Evolutionary conservation across 2,888 invertebrate genomes (phyloP).

Genomic region (Ormyrus labotus): DNA sequence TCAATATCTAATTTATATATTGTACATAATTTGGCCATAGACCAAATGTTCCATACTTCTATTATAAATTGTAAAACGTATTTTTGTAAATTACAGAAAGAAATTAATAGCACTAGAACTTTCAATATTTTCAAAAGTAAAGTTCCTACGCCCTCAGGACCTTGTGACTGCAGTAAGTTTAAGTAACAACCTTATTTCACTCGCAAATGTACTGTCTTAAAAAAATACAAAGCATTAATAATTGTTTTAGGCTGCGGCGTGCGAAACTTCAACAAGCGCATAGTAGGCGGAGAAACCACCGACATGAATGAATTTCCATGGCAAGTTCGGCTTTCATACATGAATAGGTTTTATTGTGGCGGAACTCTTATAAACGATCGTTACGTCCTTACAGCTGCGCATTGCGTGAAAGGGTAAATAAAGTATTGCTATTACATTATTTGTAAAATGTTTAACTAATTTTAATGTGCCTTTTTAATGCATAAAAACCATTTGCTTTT

Average conservation of each 20-base stretch:
- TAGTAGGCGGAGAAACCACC: constrained; percentile 88
- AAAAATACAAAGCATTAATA: neutral
- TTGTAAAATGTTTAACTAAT: no score
- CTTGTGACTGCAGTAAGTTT: constrained; percentile 46
- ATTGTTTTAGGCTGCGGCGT: constrained; percentile 84
- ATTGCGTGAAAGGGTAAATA: constrained; percentile 91
- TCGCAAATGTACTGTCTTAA: neutral
- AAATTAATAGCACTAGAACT: constrained; percentile 38
- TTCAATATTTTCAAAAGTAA: constrained; percentile 22
- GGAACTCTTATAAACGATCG: constrained; percentile 92
- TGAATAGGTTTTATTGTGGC: constrained; percentile 93
- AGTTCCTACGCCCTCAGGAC: neutral
- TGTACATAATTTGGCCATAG: no score
- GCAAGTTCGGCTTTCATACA: constrained; percentile 91
- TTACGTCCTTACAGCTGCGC: constrained; percentile 92
- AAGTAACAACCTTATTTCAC: neutral
- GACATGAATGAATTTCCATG: constrained; percentile 90
- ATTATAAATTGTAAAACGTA: neutral
- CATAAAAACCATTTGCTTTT: no score
- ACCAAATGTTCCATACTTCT: neutral
- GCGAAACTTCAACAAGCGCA: constrained; percentile 87
- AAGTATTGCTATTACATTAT: neutral
- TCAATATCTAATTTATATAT: no score
- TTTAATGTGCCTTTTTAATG: no score
- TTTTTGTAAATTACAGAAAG: constrained; percentile 18